These are phyloP conservation scores for Gobius niger DNA, from an alignment of 2,113 vertebrate species.

Conservation along the genomic window DNA sequence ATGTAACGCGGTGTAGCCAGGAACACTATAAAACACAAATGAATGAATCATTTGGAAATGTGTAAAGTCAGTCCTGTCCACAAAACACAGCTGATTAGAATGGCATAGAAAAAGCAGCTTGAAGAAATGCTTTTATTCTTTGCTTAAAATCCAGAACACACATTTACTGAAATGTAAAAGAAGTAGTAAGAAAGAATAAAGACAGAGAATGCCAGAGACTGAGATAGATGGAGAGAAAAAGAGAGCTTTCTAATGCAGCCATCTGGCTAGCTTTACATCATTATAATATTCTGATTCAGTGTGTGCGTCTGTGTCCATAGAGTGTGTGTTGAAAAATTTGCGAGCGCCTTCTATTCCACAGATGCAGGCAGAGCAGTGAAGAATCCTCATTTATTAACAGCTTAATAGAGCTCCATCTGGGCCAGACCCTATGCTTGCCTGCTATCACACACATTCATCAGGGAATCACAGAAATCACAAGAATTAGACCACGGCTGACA, in stretches of 20 bases:
- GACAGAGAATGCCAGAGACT: constrained; percentile 24
- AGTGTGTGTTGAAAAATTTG: constrained; percentile 72
- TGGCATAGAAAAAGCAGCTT: background rate
- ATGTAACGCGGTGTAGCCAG: background rate
- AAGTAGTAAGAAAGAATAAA: constrained; percentile 16
- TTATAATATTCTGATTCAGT: constrained; percentile 83
- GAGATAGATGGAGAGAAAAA: constrained; percentile 36
- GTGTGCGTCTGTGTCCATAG: constrained; percentile 41
- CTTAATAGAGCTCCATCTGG: constrained; percentile 88
- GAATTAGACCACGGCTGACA: constrained; percentile 76
- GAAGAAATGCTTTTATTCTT: constrained; percentile 21
- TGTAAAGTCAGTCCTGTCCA: constrained; percentile 1
- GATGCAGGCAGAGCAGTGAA: constrained; percentile 83
- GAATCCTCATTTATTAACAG: constrained; percentile 88
- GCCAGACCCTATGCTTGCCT: constrained; percentile 81
- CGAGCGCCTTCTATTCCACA: constrained; percentile 85
- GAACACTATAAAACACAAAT: background rate
- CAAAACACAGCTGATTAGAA: background rate
- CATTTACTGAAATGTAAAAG: constrained; percentile 30
- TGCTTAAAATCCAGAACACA: constrained; percentile 36
- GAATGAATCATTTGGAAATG: background rate
- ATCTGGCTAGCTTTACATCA: constrained; percentile 87
- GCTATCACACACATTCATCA: constrained; percentile 81
- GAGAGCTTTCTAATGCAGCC: constrained; percentile 80
- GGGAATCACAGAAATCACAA: constrained; percentile 77